A percentile compares a stretch with the other conserved stretches of the same genome.
phyloP scores from a whole-genome alignment of 2,797 vertebrate genomes.

The Cephalopachus bancanus region DNA sequence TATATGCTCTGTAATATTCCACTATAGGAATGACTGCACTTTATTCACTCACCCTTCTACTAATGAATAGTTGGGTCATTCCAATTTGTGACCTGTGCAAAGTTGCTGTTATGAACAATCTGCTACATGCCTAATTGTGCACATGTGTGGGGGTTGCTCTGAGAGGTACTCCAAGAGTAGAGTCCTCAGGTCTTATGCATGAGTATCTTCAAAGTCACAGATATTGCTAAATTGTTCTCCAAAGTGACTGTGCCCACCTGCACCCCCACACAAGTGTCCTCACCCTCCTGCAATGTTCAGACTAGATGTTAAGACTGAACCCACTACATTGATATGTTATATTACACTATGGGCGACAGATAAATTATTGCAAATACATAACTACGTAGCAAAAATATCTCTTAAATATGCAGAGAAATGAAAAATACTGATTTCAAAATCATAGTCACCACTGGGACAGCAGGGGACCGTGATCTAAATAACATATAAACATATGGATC shows the following conservation, averaged over 20 bases:
- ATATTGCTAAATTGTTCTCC: not conserved
- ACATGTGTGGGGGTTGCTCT: rapidly evolving
- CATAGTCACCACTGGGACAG: not conserved
- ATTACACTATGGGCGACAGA: rapidly evolving
- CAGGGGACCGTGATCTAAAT: too few species aligned
- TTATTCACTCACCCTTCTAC: not conserved
- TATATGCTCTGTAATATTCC: rapidly evolving
- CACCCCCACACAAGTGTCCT: rapidly evolving
- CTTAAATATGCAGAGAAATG: not conserved
- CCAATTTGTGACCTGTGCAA: rapidly evolving
- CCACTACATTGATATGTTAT: too few species aligned
- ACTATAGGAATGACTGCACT: rapidly evolving
- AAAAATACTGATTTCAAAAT: not conserved
- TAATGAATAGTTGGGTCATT: rapidly evolving
- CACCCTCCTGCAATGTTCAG: rapidly evolving
- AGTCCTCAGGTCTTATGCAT: rapidly evolving
- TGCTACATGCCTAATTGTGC: rapidly evolving
- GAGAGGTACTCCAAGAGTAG: rapidly evolving
- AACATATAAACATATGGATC: not conserved
- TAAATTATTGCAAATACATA: not conserved
- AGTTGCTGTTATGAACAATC: rapidly evolving
- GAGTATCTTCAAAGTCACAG: not conserved
- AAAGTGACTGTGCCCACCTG: rapidly evolving
- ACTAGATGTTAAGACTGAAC: too few species aligned
- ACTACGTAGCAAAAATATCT: not conserved